These are phyloP conservation scores for Cynoglossus semilaevis DNA, from an alignment of 2,113 vertebrate genomes.

Conservation along the genomic window DNA sequence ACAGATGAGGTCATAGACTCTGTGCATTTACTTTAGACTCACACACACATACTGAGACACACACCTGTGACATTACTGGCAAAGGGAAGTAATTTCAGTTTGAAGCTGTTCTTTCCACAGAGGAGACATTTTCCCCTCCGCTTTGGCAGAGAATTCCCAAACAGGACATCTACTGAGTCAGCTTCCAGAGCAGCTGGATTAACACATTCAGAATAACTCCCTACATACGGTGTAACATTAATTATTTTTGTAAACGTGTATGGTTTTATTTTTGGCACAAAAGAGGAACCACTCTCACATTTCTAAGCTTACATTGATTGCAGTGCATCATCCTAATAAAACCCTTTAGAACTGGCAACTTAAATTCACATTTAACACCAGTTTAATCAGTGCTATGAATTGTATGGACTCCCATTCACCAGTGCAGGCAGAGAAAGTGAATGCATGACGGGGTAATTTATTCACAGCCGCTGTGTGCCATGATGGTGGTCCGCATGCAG, in stretches of 20 bases:
- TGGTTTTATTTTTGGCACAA: neutral
- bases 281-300: slow-evolving; percentile 12
- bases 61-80: slow-evolving; percentile 30
- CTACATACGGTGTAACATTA: slow-evolving; percentile 8
- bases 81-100: slow-evolving; percentile 24
- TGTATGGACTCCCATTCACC: slow-evolving; percentile 21
- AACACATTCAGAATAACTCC: slow-evolving; percentile 40
- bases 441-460: slow-evolving; percentile 52
- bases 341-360: too few species aligned
- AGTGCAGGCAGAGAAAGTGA: slow-evolving; percentile 17
- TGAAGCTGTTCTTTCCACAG: slow-evolving; percentile 23
- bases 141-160: slow-evolving; percentile 28
- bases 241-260: neutral
- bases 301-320: too few species aligned
- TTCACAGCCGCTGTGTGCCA: slow-evolving; percentile 33
- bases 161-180: slow-evolving; percentile 59
- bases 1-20: slow-evolving; percentile 34
- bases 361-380: neutral
- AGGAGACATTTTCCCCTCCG: slow-evolving; percentile 28
- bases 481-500: slow-evolving; percentile 44
- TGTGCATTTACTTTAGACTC: slow-evolving; percentile 10
- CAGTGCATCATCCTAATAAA: slow-evolving; percentile 14
- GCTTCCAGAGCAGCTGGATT: slow-evolving; percentile 36
- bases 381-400: slow-evolving; percentile 21
- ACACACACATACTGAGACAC: neutral